A percentile compares a stretch with the other conserved stretches of the same genome.
Conservation (phyloP, 2,888 invertebrate species). For the Chymomyza procnemis region DNA sequence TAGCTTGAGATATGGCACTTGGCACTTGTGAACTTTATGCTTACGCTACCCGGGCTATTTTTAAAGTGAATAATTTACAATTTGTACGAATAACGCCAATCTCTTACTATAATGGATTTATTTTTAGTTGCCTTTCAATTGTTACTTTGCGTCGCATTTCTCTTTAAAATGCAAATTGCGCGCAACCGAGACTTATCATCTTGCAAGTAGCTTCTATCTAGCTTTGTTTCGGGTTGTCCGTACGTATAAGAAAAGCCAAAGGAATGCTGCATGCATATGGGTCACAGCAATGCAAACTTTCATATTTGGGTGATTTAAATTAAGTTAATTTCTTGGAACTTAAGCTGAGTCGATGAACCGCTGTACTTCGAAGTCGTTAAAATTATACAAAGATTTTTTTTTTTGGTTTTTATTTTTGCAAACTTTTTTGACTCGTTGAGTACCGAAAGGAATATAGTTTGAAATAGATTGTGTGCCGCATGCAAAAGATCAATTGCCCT, state of each 20-base stretch:
- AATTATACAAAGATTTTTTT: too few species aligned
- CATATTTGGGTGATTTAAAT: too few species aligned
- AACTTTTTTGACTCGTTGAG: too few species aligned
- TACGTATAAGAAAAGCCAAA: background rate
- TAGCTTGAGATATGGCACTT: background rate
- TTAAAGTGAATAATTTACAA: constrained; percentile 57
- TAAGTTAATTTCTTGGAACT: too few species aligned
- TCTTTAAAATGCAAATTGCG: background rate
- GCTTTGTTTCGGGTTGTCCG: background rate
- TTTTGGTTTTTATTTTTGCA: too few species aligned
- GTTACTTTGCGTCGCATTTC: constrained; percentile 3
- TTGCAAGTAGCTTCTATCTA: background rate
- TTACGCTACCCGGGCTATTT: constrained; percentile 9
- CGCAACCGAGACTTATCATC: background rate
- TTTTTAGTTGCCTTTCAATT: constrained; percentile 57
- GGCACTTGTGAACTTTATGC: constrained; percentile 17
- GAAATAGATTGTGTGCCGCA: too few species aligned
- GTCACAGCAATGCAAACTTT: too few species aligned
- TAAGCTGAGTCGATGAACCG: too few species aligned
- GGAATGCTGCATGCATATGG: background rate
- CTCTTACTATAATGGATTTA: constrained; percentile 41
- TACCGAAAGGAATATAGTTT: too few species aligned
- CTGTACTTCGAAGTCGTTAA: too few species aligned
- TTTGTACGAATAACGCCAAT: constrained; percentile 53
- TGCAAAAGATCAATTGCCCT: too few species aligned